Evolutionary conservation across 2,797 vertebrate genomes (phyloP).

Genomic region (Typhlichthys subterraneus): DNA sequence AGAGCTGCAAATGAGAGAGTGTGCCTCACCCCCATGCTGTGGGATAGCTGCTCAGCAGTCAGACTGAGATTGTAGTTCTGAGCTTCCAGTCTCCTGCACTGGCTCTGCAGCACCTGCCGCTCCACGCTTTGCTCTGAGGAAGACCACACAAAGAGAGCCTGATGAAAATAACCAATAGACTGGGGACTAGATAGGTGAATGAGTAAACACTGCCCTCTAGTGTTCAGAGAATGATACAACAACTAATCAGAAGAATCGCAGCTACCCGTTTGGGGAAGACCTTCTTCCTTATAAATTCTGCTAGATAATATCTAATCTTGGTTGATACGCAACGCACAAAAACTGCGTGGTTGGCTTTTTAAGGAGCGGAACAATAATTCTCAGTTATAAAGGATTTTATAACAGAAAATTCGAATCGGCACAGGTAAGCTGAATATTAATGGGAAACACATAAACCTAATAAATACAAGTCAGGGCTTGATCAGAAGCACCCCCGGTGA

Average conservation of each 20-base stretch:
- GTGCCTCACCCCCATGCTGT: constrained; percentile 92
- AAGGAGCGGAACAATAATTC: too few relatives aligned
- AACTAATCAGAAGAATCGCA: not conserved
- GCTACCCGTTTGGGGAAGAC: too few relatives aligned
- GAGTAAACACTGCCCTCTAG: constrained; percentile 30
- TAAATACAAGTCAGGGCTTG: too few relatives aligned
- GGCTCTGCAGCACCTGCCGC: constrained; percentile 91
- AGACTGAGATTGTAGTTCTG: constrained; percentile 96
- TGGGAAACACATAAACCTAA: too few relatives aligned
- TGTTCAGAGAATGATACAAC: constrained; percentile 16
- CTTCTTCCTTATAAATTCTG: too few relatives aligned
- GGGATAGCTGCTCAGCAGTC: constrained; percentile 93
- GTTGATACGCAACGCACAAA: too few relatives aligned
- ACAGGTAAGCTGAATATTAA: too few relatives aligned
- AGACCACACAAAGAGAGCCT: not conserved
- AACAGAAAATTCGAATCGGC: too few relatives aligned
- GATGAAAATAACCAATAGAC: not conserved
- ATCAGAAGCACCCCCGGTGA: too few relatives aligned
- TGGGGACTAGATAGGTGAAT: not conserved
- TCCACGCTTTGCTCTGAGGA: constrained; percentile 91
- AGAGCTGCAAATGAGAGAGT: not conserved
- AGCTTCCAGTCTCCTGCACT: constrained; percentile 93
- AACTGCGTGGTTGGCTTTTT: too few relatives aligned
- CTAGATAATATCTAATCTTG: too few relatives aligned
- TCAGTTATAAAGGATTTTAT: too few relatives aligned